Evolutionary conservation across 1,140 invertebrate genomes (phyloP), one percentile per base, ranked within the genome.

Genomic region (Macrobrachium nipponense): DNA sequence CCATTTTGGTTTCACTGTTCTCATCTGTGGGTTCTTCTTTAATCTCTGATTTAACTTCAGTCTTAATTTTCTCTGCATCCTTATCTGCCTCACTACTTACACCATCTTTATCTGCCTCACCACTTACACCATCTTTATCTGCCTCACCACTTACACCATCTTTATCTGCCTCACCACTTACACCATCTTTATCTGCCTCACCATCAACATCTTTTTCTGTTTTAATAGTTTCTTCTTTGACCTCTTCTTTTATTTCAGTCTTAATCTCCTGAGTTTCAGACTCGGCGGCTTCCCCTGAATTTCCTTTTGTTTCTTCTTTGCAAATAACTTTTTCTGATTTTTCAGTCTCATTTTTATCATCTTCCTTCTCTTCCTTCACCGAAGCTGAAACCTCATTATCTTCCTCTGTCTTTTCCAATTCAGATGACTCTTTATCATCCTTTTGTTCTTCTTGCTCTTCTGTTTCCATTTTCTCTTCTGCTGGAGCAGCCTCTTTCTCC

Each of bases 21-120:
- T 17, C 60, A 15, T 43, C 44, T 20, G 18, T 76, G 8, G 20
- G 15, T 60, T 82, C 60, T 44, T 58, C 70, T 73, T 73, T 62
- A 20, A 75, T 51, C 18, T 76, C 64, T 61, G 66, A 77, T 62
- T 81, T 87, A 23, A 70, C 62, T 58, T 77, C 75, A 36, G 23
- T 17, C 36, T 66, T 68, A 36, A 70, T 23, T 23, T 80, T 70
- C 76, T 59, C 79, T 70, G 20, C 18, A 59, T 27, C 77, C 60
- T 68, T 27, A 73, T 70, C 36, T 23, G 68, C 14, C 27, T 77
- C 60, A 8, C 27, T 20, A n/a, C 66, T 43, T 62, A 75, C 59
- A 14, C 76, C 43, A 14, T 85, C 82, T 58, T 51, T 36, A 43
- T 60, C 61, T 11, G 0, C 36, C 44, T 81, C 80, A 60, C 36